These are phyloP conservation scores for Bothrops jararaca DNA, from an alignment of 2,113 vertebrate genomes.

Conservation along the genomic window DNA sequence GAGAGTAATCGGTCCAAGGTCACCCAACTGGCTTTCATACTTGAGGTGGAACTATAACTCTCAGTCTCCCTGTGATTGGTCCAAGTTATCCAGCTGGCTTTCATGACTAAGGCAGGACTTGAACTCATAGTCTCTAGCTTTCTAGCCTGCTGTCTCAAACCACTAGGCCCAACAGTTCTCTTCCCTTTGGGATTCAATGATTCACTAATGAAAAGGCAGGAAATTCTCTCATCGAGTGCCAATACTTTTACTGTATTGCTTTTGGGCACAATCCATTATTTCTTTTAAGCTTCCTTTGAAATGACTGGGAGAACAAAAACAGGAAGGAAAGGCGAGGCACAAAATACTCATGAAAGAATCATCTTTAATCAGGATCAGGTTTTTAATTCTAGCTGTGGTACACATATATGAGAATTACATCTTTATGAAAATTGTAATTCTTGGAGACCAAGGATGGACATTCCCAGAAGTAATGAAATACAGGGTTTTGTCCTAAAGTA, in stretches of 20 bases:
- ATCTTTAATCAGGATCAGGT: neutral
- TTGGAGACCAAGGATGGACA: neutral
- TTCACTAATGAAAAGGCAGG: neutral
- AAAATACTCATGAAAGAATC: neutral
- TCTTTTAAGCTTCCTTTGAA: neutral
- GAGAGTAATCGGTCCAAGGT: neutral
- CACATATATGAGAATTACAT: neutral
- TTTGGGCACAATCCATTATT: neutral
- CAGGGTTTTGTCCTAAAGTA: neutral
- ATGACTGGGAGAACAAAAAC: neutral
- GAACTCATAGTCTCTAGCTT: neutral
- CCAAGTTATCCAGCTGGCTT: neutral
- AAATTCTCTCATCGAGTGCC: neutral
- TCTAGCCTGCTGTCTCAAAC: neutral
- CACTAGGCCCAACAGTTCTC: neutral
- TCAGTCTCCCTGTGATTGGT: neutral
- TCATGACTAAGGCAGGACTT: neutral
- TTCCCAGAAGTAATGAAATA: neutral
- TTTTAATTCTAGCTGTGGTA: too few species aligned
- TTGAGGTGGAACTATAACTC: neutral
- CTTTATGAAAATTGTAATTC: neutral
- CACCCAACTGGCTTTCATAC: neutral
- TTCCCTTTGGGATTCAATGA: too few species aligned
- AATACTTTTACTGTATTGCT: neutral
- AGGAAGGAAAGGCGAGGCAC: neutral